Percentiles rank a stretch among this genome's conserved stretches.
Conservation (phyloP, 2,888 invertebrate species). For the Celastrina argiolus region DNA sequence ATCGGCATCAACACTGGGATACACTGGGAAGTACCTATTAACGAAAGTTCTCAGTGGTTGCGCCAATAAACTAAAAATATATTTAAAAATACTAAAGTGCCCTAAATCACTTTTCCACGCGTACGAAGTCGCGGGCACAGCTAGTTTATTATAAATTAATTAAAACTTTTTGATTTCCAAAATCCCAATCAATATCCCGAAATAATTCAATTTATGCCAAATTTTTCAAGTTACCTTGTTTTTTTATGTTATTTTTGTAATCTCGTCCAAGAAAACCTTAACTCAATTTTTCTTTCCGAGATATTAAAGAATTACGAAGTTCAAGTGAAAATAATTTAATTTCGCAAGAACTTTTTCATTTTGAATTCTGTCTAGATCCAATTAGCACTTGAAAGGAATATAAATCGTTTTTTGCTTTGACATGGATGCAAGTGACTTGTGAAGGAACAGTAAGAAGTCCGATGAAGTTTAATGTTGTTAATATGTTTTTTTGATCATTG, state of each 20-base stretch:
- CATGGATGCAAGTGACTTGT: conserved; percentile 19
- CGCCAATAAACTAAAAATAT: no score
- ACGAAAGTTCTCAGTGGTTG: no score
- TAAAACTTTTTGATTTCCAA: background rate
- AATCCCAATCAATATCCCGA: background rate
- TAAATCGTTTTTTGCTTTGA: conserved; percentile 27
- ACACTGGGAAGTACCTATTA: no score
- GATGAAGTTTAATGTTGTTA: background rate
- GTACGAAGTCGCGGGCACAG: no score
- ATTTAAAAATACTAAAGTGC: no score
- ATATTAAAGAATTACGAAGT: conserved; percentile 9
- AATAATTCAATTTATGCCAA: background rate
- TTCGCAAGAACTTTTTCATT: conserved; percentile 22
- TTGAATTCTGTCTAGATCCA: conserved; percentile 18
- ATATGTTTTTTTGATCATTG: no score
- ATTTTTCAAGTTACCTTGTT: background rate
- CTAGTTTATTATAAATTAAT: no score
- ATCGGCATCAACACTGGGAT: no score
- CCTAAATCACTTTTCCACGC: no score
- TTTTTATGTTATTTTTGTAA: background rate
- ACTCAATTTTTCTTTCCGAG: background rate
- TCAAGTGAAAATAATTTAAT: conserved; percentile 22
- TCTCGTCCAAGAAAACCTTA: background rate
- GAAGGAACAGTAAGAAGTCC: conserved; percentile 1
- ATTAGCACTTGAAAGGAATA: conserved; percentile 30